These are phyloP conservation scores for Yponomeuta cagnagella DNA, from an alignment of 2,888 invertebrate species.

Conservation along the genomic window DNA sequence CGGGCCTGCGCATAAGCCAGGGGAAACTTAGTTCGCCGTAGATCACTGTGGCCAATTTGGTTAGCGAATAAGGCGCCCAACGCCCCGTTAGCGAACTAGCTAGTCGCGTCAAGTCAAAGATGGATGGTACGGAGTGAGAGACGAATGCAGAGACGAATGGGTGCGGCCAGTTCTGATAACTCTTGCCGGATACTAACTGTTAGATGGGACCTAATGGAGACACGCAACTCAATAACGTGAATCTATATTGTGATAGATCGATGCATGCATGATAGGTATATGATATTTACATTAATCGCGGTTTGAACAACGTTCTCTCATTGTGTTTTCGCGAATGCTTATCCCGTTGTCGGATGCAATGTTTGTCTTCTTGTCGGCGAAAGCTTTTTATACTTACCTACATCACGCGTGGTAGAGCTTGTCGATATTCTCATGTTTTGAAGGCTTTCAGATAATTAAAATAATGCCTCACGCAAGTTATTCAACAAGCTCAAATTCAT, in stretches of 20 bases:
- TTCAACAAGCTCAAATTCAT: background rate
- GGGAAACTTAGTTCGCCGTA: too few relatives aligned
- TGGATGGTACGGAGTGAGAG: conserved; percentile 1
- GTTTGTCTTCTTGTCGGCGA: background rate
- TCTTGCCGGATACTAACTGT: conserved; percentile 47
- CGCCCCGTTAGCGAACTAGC: background rate
- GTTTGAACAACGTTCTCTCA: background rate
- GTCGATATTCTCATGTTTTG: background rate
- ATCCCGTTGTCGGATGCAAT: background rate
- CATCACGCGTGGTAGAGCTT: background rate
- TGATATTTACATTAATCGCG: background rate
- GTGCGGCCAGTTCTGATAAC: conserved; percentile 24
- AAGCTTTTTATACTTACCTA: background rate
- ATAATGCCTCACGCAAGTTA: background rate
- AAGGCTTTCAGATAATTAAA: background rate
- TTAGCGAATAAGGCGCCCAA: background rate
- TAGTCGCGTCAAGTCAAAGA: conserved; percentile 8
- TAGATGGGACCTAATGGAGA: conserved; percentile 17
- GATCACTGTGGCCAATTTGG: background rate
- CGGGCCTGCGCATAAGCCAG: background rate
- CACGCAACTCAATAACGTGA: conserved; percentile 12
- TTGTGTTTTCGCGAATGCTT: background rate
- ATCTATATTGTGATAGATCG: background rate
- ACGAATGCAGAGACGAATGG: background rate
- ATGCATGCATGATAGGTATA: background rate